Percentiles rank a stretch among this genome's conserved stretches.
These are phyloP conservation scores for Cnemophilus loriae DNA, from an alignment of 2,113 vertebrate genomes.

Conservation along the genomic window DNA sequence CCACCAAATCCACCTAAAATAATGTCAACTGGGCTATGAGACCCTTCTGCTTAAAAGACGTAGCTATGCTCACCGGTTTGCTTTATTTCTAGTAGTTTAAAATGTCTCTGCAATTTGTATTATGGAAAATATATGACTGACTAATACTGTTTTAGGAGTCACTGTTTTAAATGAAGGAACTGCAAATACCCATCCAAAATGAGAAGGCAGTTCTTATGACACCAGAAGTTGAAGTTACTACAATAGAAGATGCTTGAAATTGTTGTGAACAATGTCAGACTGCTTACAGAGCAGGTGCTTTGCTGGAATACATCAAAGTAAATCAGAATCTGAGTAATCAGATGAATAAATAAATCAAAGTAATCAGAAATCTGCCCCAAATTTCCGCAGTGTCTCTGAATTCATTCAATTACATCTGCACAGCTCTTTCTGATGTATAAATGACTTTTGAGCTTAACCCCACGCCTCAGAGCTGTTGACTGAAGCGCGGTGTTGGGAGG, in stretches of 20 bases:
- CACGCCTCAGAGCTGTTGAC: neutral
- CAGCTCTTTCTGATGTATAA: neutral
- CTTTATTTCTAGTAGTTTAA: neutral
- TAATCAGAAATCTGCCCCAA: neutral
- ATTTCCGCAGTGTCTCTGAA: neutral
- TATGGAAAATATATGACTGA: neutral
- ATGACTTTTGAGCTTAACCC: neutral
- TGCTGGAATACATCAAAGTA: neutral
- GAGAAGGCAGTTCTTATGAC: neutral
- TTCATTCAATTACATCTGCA: neutral
- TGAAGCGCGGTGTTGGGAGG: neutral
- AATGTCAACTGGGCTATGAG: neutral
- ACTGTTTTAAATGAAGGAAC: neutral
- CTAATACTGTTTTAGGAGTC: neutral
- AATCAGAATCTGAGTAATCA: too few relatives aligned
- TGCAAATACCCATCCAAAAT: neutral
- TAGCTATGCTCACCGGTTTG: rapidly evolving
- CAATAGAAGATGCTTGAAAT: neutral
- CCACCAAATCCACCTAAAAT: neutral
- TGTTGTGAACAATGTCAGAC: rapidly evolving
- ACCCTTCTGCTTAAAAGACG: neutral
- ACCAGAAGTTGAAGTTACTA: neutral
- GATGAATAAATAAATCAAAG: neutral
- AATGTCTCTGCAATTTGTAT: neutral
- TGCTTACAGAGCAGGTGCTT: neutral